These are phyloP conservation scores for Chelonus insularis DNA, from an alignment of 1,140 invertebrate species.

Conservation along the genomic window DNA sequence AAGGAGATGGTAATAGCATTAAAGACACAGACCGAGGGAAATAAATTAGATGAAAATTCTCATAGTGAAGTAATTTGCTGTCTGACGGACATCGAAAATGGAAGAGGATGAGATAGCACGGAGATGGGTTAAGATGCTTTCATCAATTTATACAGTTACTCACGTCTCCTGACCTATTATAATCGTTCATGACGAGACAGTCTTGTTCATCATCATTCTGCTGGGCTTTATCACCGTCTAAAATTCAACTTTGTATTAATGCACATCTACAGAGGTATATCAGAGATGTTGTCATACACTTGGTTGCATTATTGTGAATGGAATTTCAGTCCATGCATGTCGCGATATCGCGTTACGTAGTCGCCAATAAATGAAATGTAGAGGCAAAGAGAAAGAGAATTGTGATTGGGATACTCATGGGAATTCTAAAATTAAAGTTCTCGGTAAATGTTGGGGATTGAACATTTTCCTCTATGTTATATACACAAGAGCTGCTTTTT, in stretches of 20 bases:
- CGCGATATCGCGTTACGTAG: neutral
- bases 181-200: slow-evolving; percentile 40
- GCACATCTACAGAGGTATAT: no score
- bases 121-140: slow-evolving; percentile 1
- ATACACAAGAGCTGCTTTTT: neutral
- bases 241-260: slow-evolving; percentile 54
- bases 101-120: slow-evolving; percentile 4
- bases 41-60: slow-evolving; percentile 31
- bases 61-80: slow-evolving; percentile 15
- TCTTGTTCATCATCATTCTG: slow-evolving; percentile 45
- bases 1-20: slow-evolving; percentile 1
- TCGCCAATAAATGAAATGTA: neutral
- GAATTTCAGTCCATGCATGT: neutral
- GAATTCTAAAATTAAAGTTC: slow-evolving; percentile 20
- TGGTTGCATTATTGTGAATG: neutral
- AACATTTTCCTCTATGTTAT: neutral
- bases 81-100: slow-evolving; percentile 3
- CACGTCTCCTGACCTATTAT: slow-evolving; percentile 46
- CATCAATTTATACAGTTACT: slow-evolving; percentile 6
- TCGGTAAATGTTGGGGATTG: slow-evolving; percentile 11
- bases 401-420: slow-evolving; percentile 10
- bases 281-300: no score
- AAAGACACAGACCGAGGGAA: slow-evolving; percentile 3
- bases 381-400: neutral
- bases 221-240: slow-evolving; percentile 46